phyloP scores from a whole-genome alignment of 1,140 invertebrate genomes.

The Neuroterus valhalla region DNA sequence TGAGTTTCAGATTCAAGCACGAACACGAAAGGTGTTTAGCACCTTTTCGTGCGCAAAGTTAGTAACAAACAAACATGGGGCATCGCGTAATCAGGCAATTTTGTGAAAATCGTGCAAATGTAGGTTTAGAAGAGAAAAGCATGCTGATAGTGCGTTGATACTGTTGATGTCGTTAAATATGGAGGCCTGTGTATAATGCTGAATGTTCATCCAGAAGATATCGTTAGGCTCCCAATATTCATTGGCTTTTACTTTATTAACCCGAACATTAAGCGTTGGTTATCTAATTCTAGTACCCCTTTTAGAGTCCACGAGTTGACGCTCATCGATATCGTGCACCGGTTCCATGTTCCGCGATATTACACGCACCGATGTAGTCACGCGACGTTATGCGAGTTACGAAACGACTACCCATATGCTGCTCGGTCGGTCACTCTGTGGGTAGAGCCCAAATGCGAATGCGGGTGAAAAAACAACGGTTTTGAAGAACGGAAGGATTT shows the following conservation, averaged over 20 bases:
- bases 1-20: neutral
- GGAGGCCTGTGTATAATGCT: neutral
- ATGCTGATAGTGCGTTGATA: neutral
- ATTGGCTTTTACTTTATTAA: constrained; percentile 30
- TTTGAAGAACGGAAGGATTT: neutral
- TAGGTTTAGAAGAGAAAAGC: neutral
- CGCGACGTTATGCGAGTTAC: constrained; percentile 51
- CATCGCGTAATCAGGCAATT: neutral
- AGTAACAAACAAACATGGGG: constrained; percentile 2
- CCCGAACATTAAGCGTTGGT: constrained; percentile 16
- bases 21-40: constrained; percentile 23
- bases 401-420: constrained; percentile 39
- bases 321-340: constrained; percentile 41
- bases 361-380: constrained; percentile 41
- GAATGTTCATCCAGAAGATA: constrained; percentile 6
- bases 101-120: constrained; percentile 2
- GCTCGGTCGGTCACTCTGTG: neutral
- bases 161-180: neutral
- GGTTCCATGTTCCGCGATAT: constrained; percentile 47
- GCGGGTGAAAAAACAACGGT: neutral
- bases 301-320: constrained; percentile 25
- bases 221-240: constrained; percentile 9
- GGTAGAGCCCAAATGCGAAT: neutral
- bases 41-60: neutral
- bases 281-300: constrained; percentile 31